phyloP scores from a whole-genome alignment of 2,888 invertebrate species.

The Hypsopygia costalis region DNA sequence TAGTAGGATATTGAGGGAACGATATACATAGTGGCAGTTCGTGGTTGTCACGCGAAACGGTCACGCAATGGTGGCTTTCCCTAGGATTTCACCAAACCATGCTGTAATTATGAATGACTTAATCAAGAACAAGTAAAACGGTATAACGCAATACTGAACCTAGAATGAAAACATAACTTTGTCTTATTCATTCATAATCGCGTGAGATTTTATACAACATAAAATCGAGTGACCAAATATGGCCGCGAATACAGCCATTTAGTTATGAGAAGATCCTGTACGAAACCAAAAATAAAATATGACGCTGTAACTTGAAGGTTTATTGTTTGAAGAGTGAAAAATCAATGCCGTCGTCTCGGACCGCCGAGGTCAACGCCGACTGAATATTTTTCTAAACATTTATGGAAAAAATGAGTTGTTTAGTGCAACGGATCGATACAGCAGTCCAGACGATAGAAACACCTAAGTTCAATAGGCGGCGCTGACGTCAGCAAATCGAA shows the following conservation, averaged over 20 bases:
- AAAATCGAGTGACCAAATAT: neutral
- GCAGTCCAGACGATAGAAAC: conserved; percentile 53
- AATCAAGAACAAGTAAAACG: conserved; percentile 25
- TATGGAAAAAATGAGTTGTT: conserved; percentile 35
- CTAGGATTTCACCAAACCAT: conserved; percentile 43
- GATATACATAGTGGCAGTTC: conserved; percentile 32
- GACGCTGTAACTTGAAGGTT: conserved; percentile 14
- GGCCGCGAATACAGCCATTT: conserved; percentile 8
- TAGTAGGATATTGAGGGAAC: conserved; percentile 48
- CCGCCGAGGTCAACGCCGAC: conserved; percentile 13
- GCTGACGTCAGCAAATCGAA: conserved; percentile 63
- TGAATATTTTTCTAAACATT: conserved; percentile 11
- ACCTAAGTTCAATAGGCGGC: conserved; percentile 61
- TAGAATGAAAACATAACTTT: no score
- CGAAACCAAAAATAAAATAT: conserved; percentile 13
- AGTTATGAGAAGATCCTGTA: conserved; percentile 19
- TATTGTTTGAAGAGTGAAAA: conserved; percentile 13
- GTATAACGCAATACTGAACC: neutral
- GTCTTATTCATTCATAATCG: no score
- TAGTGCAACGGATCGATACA: conserved; percentile 71
- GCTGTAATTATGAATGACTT: conserved; percentile 44
- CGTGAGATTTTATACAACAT: no score
- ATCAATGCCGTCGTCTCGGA: conserved; percentile 14
- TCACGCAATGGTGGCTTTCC: conserved; percentile 60
- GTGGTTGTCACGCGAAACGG: conserved; percentile 59